Evolutionary conservation across 2,888 invertebrate species (phyloP).

Genomic region (Philaethria dido): DNA sequence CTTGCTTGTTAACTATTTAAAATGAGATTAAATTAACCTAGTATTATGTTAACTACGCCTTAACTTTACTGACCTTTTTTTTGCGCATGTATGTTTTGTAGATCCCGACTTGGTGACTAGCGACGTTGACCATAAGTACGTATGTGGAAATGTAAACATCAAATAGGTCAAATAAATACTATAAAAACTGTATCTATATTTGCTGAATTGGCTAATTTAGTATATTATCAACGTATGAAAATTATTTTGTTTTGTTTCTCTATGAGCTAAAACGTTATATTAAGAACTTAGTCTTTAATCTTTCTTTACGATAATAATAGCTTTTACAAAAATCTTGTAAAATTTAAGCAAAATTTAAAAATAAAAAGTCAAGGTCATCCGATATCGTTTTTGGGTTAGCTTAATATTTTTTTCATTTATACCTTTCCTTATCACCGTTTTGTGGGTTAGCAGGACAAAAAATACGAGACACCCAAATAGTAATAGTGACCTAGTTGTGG

Average conservation of each 20-base stretch:
- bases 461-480: slow-evolving; percentile 62
- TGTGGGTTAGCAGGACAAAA: slow-evolving; percentile 74
- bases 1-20: slow-evolving; percentile 24
- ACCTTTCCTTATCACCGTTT: slow-evolving; percentile 33
- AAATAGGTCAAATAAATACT: background rate
- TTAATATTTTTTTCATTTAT: background rate
- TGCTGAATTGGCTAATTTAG: background rate
- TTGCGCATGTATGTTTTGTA: background rate
- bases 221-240: background rate
- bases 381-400: slow-evolving; percentile 1
- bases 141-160: background rate
- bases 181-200: background rate
- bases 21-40: slow-evolving; percentile 18
- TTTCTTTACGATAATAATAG: background rate
- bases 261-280: background rate
- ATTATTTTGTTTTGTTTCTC: background rate
- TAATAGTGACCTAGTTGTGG: slow-evolving; percentile 71
- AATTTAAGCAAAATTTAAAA: background rate
- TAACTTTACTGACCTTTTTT: background rate
- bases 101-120: background rate
- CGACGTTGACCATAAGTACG: background rate
- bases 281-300: background rate
- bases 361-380: slow-evolving; percentile 14
- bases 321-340: background rate
- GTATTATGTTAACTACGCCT: slow-evolving; percentile 8